phyloP scores from a whole-genome alignment of 2,888 invertebrate species.

The Pyrgus malvae region DNA sequence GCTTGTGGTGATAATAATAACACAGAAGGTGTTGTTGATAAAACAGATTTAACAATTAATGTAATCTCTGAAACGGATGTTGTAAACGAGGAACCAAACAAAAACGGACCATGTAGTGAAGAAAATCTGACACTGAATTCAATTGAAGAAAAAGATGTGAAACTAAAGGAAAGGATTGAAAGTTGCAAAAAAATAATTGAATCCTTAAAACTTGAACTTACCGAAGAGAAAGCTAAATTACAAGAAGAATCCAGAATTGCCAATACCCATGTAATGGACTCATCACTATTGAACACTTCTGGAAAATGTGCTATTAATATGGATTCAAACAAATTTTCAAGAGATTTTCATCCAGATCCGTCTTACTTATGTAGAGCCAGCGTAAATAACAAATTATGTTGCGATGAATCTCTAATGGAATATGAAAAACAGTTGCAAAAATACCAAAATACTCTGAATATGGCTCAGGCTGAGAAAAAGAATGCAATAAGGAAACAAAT shows the following conservation, averaged over 20 bases:
- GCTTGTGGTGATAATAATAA: slow-evolving; percentile 55
- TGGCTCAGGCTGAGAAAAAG: slow-evolving; percentile 73
- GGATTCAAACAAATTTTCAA: background rate
- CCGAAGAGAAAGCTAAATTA: slow-evolving; percentile 62
- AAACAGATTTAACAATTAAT: slow-evolving; percentile 6
- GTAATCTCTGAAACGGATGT: background rate
- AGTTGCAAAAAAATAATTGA: slow-evolving; percentile 66
- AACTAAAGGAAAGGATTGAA: slow-evolving; percentile 63
- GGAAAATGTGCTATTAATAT: background rate
- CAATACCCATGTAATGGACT: background rate
- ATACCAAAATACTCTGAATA: slow-evolving; percentile 69
- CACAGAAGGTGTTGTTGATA: slow-evolving; percentile 1
- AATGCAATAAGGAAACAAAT: slow-evolving; percentile 73
- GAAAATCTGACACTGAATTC: slow-evolving; percentile 43
- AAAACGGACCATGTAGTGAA: background rate
- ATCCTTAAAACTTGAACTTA: slow-evolving; percentile 63
- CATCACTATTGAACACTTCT: background rate
- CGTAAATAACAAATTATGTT: slow-evolving; percentile 59
- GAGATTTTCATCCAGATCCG: background rate
- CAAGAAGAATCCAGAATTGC: slow-evolving; percentile 47
- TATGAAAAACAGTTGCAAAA: slow-evolving; percentile 73
- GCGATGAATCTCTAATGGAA: slow-evolving; percentile 66
- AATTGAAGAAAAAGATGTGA: slow-evolving; percentile 54
- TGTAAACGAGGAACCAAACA: slow-evolving; percentile 20
- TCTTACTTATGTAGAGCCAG: slow-evolving; percentile 46